Conservation (phyloP, 2,888 invertebrate species). For the Spicauda simplicius region DNA sequence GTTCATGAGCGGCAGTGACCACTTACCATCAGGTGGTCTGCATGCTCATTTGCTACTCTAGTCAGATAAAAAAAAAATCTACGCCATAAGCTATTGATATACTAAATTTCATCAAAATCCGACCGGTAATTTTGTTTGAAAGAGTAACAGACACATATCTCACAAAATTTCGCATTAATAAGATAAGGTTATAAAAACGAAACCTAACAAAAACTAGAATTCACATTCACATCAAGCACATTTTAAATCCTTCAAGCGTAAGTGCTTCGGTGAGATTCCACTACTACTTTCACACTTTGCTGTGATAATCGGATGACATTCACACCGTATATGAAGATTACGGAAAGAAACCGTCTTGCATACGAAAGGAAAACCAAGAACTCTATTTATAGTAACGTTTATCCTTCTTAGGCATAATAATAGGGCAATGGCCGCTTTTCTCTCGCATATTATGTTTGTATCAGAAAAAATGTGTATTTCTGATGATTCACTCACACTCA, state of each 20-base stretch:
- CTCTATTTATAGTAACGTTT: slow-evolving; percentile 41
- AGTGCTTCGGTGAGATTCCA: slow-evolving; percentile 19
- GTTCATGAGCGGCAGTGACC: too few species aligned
- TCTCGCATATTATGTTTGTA: slow-evolving; percentile 8
- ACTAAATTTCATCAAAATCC: too few species aligned
- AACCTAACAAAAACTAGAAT: background rate
- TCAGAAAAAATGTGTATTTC: too few species aligned
- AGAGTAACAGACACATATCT: too few species aligned
- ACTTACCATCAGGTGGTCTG: too few species aligned
- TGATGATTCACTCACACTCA: too few species aligned
- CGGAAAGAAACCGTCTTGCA: slow-evolving; percentile 30
- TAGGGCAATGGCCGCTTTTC: slow-evolving; percentile 42
- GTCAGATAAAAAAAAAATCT: too few species aligned
- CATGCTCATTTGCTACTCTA: too few species aligned
- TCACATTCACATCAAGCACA: background rate
- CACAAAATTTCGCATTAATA: too few species aligned
- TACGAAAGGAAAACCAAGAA: slow-evolving; percentile 42
- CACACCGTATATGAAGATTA: slow-evolving; percentile 32
- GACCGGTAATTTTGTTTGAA: too few species aligned
- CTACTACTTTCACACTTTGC: slow-evolving; percentile 23
- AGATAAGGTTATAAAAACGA: background rate
- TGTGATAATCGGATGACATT: slow-evolving; percentile 36
- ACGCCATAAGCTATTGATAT: too few species aligned
- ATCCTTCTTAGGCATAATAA: slow-evolving; percentile 36
- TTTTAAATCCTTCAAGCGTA: slow-evolving; percentile 22